Evolutionary conservation across 2,888 invertebrate genomes (phyloP), one percentile per base, ranked within the genome.

Genomic region (Melangyna quadrimaculata): DNA sequence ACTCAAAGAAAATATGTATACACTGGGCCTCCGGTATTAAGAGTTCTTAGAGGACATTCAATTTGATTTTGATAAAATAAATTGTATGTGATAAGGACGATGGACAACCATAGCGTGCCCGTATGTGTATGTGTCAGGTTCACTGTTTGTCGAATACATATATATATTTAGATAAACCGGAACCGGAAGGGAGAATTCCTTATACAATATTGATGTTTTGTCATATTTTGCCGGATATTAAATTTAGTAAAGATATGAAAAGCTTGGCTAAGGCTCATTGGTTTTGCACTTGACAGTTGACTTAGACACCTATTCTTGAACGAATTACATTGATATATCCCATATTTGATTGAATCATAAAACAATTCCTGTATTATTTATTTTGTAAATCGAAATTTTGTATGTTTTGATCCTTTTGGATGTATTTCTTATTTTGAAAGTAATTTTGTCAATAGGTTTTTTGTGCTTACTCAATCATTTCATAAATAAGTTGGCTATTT

Each of bases 181-280:
- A 67, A 67, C 22, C 32, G 67, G 67, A 67, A 35, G 24, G n/a
- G 35, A 67, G 67, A 65, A 51, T 37, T 67, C 35, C n/a, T 67
- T 51, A 29, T 51, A 51, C 67, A 65, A 67, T 67, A 51, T 51
- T 67, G 48, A 67, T 67, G 35, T 67, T 67, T 67, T 67, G 45
- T 22, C 48, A 67, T 67, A 32, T 48, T 67, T 67, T 67, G 14
- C 67, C 67, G 67, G 67, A 67, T 67, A 67, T 67, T 67, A 67
- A 51, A 67, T 67, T 67, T 35, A 48, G 22, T 67, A 51, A 51
- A 35, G 67, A 67, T n/a, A n/a, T 51, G 67, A 51, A 51, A 35
- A 67, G 35, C 24, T 17, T n/a, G 32, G 12, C 45, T 19, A 43
- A 27, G 19, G 22, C 24, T 67, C 35, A 67, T 22, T 35, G 67